phyloP scores from a whole-genome alignment of 2,797 vertebrate genomes.

The Schizopygopsis malacanthus region DNA sequence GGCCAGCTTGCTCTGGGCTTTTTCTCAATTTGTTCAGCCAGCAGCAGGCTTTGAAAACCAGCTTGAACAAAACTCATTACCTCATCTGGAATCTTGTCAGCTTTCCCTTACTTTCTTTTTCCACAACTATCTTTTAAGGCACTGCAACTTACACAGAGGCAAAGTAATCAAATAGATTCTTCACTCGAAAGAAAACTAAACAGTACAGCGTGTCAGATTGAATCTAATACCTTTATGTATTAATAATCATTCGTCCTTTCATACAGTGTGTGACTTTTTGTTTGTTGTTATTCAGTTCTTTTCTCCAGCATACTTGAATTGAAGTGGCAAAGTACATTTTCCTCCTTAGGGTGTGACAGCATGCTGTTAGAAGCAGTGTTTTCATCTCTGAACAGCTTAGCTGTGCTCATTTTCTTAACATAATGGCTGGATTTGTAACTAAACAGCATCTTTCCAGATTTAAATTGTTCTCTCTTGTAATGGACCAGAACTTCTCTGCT shows the following conservation, averaged over 20 bases:
- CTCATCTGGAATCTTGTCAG: constrained; percentile 17
- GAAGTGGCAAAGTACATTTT: constrained; percentile 25
- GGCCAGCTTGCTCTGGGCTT: constrained; percentile 49
- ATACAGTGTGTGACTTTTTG: constrained; percentile 25
- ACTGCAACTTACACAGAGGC: not conserved
- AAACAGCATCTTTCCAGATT: constrained; percentile 35
- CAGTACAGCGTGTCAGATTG: not conserved
- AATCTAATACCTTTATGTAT: constrained; percentile 1
- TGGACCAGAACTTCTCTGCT: constrained; percentile 37
- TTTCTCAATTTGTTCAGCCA: constrained; percentile 64
- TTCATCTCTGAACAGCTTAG: constrained; percentile 30
- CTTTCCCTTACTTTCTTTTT: constrained; percentile 7
- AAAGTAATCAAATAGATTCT: not conserved
- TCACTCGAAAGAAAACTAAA: not conserved
- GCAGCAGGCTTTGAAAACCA: constrained; percentile 68
- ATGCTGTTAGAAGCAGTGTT: constrained; percentile 22
- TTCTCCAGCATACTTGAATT: constrained; percentile 10
- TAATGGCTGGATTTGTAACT: constrained; percentile 44
- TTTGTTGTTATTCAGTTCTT: constrained; percentile 28
- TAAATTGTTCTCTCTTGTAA: constrained; percentile 40
- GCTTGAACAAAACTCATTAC: constrained; percentile 59
- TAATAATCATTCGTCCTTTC: constrained; percentile 1
- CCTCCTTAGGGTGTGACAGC: constrained; percentile 30
- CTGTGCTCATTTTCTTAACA: constrained; percentile 36
- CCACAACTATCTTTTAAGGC: constrained; percentile 1